These are phyloP conservation scores for Pteruthius melanotis DNA, from an alignment of 2,113 vertebrate species.

Conservation along the genomic window DNA sequence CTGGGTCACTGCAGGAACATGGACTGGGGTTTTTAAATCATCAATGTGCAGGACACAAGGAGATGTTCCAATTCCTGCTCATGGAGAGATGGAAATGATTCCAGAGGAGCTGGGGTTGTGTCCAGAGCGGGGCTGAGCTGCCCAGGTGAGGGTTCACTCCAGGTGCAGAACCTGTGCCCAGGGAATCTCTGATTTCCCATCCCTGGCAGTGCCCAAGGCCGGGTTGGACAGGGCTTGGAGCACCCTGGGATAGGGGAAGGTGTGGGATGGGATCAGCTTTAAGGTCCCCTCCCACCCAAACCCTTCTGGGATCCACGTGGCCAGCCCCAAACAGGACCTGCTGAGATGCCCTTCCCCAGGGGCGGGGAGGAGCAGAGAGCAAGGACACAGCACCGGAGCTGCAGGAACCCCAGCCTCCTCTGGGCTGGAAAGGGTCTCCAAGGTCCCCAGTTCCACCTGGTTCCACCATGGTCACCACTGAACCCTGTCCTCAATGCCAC, in stretches of 20 bases:
- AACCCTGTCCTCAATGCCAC: rapidly evolving
- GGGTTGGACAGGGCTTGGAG: rapidly evolving
- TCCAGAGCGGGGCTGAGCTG: not conserved
- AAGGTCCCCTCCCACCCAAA: not conserved
- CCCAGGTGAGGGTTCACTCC: rapidly evolving
- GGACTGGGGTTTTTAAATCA: not conserved
- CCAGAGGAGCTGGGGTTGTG: not conserved
- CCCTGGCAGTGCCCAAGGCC: not conserved
- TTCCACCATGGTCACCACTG: not conserved
- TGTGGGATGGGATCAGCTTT: not conserved
- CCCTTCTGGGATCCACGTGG: not conserved
- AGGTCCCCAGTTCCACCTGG: not conserved
- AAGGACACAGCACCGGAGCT: too few species aligned
- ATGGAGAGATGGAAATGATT: rapidly evolving
- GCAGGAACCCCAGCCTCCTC: too few species aligned
- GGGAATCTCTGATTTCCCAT: not conserved
- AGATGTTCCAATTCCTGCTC: not conserved
- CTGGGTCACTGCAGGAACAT: not conserved
- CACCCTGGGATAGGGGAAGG: not conserved
- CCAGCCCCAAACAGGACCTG: rapidly evolving
- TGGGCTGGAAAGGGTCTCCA: not conserved
- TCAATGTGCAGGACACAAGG: not conserved
- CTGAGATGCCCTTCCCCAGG: not conserved
- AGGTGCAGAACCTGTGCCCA: not conserved
- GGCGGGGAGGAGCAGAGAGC: not conserved